A percentile compares a stretch with the other conserved stretches of the same genome.
Conservation (phyloP, 64 coral and sea anemone genomes). For the Cladopsammia gracilis region DNA sequence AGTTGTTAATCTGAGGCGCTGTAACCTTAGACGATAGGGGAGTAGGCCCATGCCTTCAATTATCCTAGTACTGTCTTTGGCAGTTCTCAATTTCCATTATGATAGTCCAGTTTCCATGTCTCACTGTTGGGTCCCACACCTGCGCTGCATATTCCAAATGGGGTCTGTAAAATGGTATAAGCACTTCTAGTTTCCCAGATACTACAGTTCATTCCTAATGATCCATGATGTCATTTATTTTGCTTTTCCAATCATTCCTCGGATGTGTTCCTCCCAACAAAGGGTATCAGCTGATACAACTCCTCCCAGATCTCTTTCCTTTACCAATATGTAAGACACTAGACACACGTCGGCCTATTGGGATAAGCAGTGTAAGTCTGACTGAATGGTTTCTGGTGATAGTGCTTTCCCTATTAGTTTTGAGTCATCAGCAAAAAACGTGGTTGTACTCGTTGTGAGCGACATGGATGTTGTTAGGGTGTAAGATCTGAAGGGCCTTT, state of each 20-base stretch:
- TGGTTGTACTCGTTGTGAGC: constrained; percentile 2
- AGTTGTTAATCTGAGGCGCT: constrained; percentile 35
- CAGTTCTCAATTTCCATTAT: constrained; percentile 35
- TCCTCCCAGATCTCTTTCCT: not conserved
- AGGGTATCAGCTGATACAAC: not conserved
- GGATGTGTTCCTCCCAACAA: not conserved
- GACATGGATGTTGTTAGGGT: too few species aligned
- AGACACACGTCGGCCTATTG: not conserved
- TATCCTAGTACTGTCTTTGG: constrained; percentile 33
- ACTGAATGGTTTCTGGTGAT: constrained; percentile 24
- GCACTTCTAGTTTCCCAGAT: constrained; percentile 1
- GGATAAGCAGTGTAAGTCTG: not conserved
- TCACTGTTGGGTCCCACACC: not conserved
- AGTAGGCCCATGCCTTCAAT: constrained; percentile 24
- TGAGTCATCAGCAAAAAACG: constrained; percentile 35
- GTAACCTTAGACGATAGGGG: constrained; percentile 7
- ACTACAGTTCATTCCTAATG: not conserved
- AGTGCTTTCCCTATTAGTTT: constrained; percentile 33
- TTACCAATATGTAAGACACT: not conserved
- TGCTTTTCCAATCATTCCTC: constrained; percentile 1
- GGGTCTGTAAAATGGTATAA: not conserved
- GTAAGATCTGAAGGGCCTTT: too few species aligned
- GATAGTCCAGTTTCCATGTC: constrained; percentile 30
- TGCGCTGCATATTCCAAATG: not conserved
- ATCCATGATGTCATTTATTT: not conserved